Base-by-base conservation (phyloP, 2,113 vertebrate genomes). In the Canis aureus region DNA sequence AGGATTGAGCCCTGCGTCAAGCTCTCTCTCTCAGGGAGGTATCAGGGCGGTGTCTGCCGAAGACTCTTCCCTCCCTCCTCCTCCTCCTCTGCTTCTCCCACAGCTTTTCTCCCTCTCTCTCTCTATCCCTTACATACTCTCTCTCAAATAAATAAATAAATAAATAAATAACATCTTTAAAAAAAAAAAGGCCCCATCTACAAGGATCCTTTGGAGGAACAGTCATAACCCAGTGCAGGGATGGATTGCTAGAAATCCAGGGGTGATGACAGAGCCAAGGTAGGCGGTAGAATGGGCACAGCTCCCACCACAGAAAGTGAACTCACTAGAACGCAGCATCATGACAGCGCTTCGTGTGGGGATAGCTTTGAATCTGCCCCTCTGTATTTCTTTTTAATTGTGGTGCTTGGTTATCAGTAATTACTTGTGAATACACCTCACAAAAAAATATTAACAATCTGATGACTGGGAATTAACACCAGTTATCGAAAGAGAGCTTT, bases 261-360 rank as follows among this genome's bases (percentile, higher is more conserved):
- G 73, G 19, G 57, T 7, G 16, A 29, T 22, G 49, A 59, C 23
- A 29, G 12, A 79, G 69, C 69, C 27, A 38, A 71, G 25, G 32
- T 0, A 0, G 43, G 9, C 29, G 16, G 1, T 32, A 35, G 11
- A 16, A 10, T 38, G 7, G 53, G 59, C 79, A n/a, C n/a, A 32
- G 15, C 12, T 67, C 27, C 82, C 16, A 19, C 5, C 29, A 2
- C 55, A 89, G 82, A 11, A 69, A 62, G 57, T 4, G 3, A 57
- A 4, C 12, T 3, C 22, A 25, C 4, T 19, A 74, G 57, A 23
- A 32, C 20, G 13, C 20, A 74, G 38, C 25, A 53, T 92, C 57
- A 10, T 3, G 7, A 27, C 8, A 49, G 74, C 23, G 27, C 15
- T 5, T 64, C 22, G 1, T 0, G 38, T 3, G 29, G 12, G 60